These are phyloP conservation scores for Spilosoma lubricipeda DNA, from an alignment of 2,888 invertebrate species.

Conservation along the genomic window DNA sequence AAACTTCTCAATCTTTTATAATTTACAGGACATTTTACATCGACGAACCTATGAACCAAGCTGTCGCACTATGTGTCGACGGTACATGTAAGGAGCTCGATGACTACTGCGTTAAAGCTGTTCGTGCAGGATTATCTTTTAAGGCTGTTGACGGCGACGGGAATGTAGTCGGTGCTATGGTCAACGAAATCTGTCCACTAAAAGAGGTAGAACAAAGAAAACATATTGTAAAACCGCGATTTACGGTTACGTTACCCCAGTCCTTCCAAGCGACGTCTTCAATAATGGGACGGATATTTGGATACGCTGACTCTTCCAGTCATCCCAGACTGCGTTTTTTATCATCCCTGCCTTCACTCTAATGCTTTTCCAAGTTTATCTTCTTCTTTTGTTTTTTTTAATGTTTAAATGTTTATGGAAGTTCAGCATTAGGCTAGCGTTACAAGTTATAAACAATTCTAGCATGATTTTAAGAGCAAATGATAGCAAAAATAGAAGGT, in stretches of 20 bases:
- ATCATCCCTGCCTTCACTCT: not conserved
- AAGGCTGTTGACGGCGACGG: slow-evolving; percentile 87
- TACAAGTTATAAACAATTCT: not conserved
- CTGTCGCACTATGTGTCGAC: slow-evolving; percentile 77
- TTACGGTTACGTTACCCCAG: no score
- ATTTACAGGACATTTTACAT: slow-evolving; percentile 84
- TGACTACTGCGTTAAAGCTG: slow-evolving; percentile 85
- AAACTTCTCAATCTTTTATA: not conserved
- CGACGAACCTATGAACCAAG: slow-evolving; percentile 87
- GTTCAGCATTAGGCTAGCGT: not conserved
- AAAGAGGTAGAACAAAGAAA: not conserved
- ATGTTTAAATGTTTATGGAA: no score
- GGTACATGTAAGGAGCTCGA: slow-evolving; percentile 87
- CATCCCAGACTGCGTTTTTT: not conserved
- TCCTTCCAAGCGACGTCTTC: not conserved
- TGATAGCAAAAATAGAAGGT: not conserved
- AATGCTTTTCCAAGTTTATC: not conserved
- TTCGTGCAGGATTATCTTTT: slow-evolving; percentile 87
- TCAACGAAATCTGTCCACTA: slow-evolving; percentile 76
- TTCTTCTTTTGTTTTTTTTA: no score
- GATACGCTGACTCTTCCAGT: not conserved
- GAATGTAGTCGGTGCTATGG: slow-evolving; percentile 85
- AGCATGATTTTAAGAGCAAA: not conserved
- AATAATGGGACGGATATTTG: not conserved
- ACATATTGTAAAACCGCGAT: no score